These are phyloP conservation scores for Agonum fuliginosum DNA, from an alignment of 2,888 invertebrate species.

Conservation along the genomic window DNA sequence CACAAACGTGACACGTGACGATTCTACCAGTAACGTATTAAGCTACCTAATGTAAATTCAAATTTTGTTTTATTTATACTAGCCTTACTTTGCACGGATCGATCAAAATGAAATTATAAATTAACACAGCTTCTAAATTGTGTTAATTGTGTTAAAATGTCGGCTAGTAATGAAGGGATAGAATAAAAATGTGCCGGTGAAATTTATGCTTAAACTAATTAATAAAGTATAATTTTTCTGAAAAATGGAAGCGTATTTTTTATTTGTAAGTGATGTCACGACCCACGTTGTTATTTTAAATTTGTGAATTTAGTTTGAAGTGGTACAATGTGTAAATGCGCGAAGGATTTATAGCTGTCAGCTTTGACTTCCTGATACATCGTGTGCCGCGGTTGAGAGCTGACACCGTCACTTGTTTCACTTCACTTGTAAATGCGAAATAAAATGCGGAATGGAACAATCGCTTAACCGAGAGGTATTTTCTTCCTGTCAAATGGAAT, in stretches of 20 bases:
- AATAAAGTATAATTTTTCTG: conserved; percentile 4
- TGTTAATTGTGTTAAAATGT: background rate
- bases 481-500: background rate
- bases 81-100: no score
- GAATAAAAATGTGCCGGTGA: background rate
- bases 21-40: no score
- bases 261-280: background rate
- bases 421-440: conserved; percentile 29
- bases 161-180: background rate
- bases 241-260: background rate
- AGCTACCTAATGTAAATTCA: no score
- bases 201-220: conserved; percentile 18
- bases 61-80: no score
- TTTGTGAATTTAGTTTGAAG: conserved; percentile 18
- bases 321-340: conserved; percentile 29
- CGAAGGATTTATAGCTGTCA: conserved; percentile 28
- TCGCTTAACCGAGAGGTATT: conserved; percentile 10
- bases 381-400: background rate
- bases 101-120: background rate
- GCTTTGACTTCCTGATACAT: conserved; percentile 21
- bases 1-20: no score
- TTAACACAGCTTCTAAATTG: background rate
- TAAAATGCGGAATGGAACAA: conserved; percentile 24
- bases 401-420: conserved; percentile 25
- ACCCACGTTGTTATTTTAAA: background rate